Evolutionary conservation across 2,888 invertebrate genomes (phyloP).

Genomic region (Caradrina clavipalpis): DNA sequence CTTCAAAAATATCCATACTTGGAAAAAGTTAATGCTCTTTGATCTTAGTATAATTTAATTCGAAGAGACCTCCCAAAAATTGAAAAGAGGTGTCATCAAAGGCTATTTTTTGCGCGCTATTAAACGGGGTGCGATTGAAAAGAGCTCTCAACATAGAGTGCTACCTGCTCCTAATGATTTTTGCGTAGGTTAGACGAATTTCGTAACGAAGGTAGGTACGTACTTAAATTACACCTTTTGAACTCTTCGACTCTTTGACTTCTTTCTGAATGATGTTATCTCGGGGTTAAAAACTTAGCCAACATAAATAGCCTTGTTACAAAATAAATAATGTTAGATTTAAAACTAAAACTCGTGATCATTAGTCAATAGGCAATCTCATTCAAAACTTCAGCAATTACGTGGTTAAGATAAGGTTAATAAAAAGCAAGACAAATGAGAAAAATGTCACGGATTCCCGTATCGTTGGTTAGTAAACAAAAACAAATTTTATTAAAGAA

Average conservation of each 20-base stretch:
- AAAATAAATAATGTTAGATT: not conserved
- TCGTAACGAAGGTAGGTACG: not conserved
- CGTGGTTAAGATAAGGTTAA: constrained; percentile 41
- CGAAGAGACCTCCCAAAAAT: not conserved
- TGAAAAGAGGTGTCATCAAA: constrained; percentile 10
- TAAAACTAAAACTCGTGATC: not conserved
- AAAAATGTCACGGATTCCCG: constrained; percentile 39
- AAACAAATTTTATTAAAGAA: constrained; percentile 69
- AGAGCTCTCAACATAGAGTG: not conserved
- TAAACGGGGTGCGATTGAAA: not conserved
- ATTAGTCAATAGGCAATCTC: constrained; percentile 27
- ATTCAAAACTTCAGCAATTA: constrained; percentile 29
- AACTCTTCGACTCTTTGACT: not conserved
- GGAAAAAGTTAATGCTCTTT: constrained; percentile 7
- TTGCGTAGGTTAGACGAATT: not conserved
- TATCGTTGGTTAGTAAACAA: constrained; percentile 52
- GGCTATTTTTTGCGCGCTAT: not conserved
- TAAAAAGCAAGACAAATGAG: constrained; percentile 50
- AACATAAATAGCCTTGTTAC: too few species aligned
- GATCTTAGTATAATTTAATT: constrained; percentile 22
- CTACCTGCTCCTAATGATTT: not conserved
- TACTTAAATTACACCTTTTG: not conserved
- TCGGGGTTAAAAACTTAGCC: not conserved
- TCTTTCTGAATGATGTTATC: not conserved
- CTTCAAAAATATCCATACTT: too few species aligned